These are phyloP conservation scores for Erethizon dorsatum DNA, from an alignment of 2,797 vertebrate genomes.

Conservation along the genomic window DNA sequence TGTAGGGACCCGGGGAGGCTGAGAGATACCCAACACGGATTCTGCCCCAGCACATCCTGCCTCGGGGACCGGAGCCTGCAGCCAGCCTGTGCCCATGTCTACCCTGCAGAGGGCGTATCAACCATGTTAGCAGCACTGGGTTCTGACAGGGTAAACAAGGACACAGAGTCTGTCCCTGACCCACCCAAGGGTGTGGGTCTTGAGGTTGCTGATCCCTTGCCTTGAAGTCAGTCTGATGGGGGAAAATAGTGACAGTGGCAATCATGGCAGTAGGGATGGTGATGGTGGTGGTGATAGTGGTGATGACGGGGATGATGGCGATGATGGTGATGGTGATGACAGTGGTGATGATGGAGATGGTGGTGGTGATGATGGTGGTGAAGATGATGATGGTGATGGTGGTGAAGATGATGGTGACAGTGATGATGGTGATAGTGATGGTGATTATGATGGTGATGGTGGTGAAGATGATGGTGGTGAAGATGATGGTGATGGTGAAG, in stretches of 20 bases:
- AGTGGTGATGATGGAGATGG: accelerated
- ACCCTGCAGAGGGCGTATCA: background rate
- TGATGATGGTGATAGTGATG: accelerated
- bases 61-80: background rate
- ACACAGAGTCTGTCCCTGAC: background rate
- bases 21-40: accelerated
- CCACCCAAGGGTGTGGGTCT: accelerated
- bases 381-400: background rate
- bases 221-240: background rate
- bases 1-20: background rate
- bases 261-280: accelerated
- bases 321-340: background rate
- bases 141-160: background rate
- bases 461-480: too few species aligned
- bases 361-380: background rate
- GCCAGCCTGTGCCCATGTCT: background rate
- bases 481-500: accelerated
- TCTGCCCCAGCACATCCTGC: accelerated
- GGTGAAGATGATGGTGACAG: too few species aligned
- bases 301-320: too few species aligned
- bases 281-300: too few species aligned
- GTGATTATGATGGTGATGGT: too few species aligned
- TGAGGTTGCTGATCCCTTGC: accelerated
- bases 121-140: background rate
- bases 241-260: background rate